These are phyloP conservation scores for Tragelaphus imberbis DNA, from an alignment of 2,113 vertebrate species.

Conservation along the genomic window DNA sequence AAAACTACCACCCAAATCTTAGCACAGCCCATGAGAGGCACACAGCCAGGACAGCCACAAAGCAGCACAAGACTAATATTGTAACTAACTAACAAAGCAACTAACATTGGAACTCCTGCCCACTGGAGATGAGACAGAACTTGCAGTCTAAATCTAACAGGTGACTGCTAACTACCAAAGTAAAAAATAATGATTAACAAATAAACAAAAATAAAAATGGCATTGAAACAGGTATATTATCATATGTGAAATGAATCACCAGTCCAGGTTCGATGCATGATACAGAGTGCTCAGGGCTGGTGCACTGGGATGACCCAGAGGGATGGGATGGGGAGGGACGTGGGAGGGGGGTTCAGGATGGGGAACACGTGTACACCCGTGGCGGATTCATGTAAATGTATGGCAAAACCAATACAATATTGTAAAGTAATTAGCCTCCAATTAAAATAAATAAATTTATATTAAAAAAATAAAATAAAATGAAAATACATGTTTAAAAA, in stretches of 20 bases:
- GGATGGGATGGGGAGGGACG: not conserved
- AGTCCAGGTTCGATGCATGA: not conserved
- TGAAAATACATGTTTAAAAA: not conserved
- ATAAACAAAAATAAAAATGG: not conserved
- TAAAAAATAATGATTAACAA: not conserved
- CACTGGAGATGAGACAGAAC: not conserved
- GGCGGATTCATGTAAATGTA: not conserved
- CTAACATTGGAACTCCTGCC: not conserved
- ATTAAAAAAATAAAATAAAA: too few species aligned
- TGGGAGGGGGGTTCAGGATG: not conserved
- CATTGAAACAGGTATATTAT: not conserved
- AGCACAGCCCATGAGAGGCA: not conserved
- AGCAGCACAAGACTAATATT: not conserved
- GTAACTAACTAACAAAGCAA: not conserved
- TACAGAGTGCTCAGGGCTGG: not conserved
- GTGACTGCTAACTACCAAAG: not conserved
- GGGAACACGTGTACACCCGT: not conserved
- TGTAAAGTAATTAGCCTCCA: not conserved
- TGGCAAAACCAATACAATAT: not conserved
- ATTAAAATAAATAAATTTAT: not conserved
- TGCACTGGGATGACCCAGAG: not conserved
- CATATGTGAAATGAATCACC: rapidly evolving
- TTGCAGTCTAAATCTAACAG: not conserved
- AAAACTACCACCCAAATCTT: not conserved
- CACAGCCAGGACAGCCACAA: not conserved